Base-by-base conservation (phyloP, 2,113 vertebrate genomes). In the Rhodinocichla rosea region DNA sequence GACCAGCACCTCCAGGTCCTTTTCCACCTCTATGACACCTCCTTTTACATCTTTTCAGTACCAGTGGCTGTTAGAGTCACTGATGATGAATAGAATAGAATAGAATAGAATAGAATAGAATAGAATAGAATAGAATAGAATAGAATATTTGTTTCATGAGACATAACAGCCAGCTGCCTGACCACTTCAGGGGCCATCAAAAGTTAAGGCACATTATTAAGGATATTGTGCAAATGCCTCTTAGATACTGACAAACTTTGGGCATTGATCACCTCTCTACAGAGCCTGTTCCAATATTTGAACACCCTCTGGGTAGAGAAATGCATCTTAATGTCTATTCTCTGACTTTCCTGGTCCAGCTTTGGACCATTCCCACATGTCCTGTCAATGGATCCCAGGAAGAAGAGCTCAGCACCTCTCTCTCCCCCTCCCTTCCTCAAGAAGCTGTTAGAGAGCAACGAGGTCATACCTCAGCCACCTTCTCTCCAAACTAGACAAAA, bases 351-450 rank as follows among this genome's bases (percentile, higher is more conserved):
- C 5, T 33, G 3, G 3, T 5, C 4, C 40, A 35, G 11, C 14
- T 76, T 71, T 64, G 44, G 63, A 39, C 35, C 20, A 30, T 37
- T 59, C 26, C 23, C 10, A 42, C 0, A 0, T 1, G 1, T 49
- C 8, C 7, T 82, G 2, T 44, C 16, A 24, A 6, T 15, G 11
- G 32, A 40, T 33, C 2, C 7, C 19, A 57, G 26, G 5, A 16
- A 87, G 45, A 56, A 56, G 27, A 70, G 5, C 3, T 82, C 37
- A 65, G 9, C 32, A 40, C 1, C 0, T 15, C 7, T 10, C 10
- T 65, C 37, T 27, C 9, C 13, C 1, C 7, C 24, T 80, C 7
- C 12, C 15, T 27, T 67, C 20, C 50, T 85, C 42, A 45, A 18
- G 33, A 82, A 88, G 15, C 9, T 76, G 19, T 6, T 7, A 49